Evolutionary conservation across 2,888 invertebrate species (phyloP), one percentile per base, ranked within the genome.

Genomic region (Biston betularia): DNA sequence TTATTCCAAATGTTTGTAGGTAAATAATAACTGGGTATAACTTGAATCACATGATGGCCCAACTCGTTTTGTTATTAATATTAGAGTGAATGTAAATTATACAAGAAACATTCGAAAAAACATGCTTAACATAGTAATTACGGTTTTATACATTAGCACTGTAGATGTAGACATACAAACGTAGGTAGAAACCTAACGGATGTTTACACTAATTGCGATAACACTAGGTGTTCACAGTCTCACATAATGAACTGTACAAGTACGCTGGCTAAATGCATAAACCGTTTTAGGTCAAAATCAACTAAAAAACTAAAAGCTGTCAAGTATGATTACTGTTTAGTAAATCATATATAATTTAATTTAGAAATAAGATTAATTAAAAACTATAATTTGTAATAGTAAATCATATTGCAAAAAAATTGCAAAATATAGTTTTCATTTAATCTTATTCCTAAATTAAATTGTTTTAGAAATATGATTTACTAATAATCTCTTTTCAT

Each of bases 121-220:
- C 42, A 42, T 44, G 54, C 24, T 54, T 54, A 44, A 54, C 54
- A 54, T 54, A 54, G 57, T 57, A 57, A 57, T 57, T 48, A 57
- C 38, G 48, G 14, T 57, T 48, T 57, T 57, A 57, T 48, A 48
- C 44, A 45, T 48, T 38, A n/a, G 35, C 46, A 48, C 3, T 38
- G 57, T 38, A 46, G 48, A 48, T 38, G 57, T 38, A 46, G 48
- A 48, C 56, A 34, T 7, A 34, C 24, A 10, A 2, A 14, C 8
- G 40, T 54, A 40, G 40, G 53, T 54, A 24, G 54, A 38, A 53
- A 54, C 33, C 54, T 54, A 54, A 54, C 54, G 54, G 54, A 54
- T 33, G 54, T 54, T 54, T 42, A 33, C 10, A 54, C 54, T 54
- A 44, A 54, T 54, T 54, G 42, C 54, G 33, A 9, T 12, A 42